Base-by-base conservation (phyloP, 2,797 vertebrate genomes). In the Dipus sagitta region DNA sequence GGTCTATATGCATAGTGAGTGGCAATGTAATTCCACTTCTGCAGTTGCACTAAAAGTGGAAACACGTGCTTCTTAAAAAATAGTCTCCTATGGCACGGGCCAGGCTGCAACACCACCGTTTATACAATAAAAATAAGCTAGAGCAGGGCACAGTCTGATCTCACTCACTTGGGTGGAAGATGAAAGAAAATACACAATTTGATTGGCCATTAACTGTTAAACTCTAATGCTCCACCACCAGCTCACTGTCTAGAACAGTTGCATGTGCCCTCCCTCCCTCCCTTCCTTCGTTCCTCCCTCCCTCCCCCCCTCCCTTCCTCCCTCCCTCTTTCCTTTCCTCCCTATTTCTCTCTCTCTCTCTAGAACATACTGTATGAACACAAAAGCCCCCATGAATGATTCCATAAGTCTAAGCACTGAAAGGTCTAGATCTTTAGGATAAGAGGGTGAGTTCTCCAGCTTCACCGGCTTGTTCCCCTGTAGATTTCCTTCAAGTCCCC, bases 1-100 rank as follows among this genome's bases (percentile, higher is more conserved):
- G 38, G 1, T 7, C 24, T 17, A 38, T 26, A 38, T 38, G 6
- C 17, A 58, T 4, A 38, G 1, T 1, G 28, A 14, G 2, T 10
- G 38, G 10, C 17, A 23, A 47, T 52, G 2, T 7, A 3, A 0
- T 67, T 42, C 21, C 67, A 9, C 18, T 20, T 52, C 30, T 70
- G 3, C 30, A 10, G 47, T 70, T n/a, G 32, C 21, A 70, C 1
- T 32, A 12, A 70, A 32, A 52, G 30, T 28, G 42, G 30, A 54
- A n/a, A 2, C 68, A 47, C 32, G 54, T 70, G 8, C 8, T 26
- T 12, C 70, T 32, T 71, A 13, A 32, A 34, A 71, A 84, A 71
- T 13, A n/a, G 21, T 26, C 47, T 4, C 24, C 47, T 15, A n/a
- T 11, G 21, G 47, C 14, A 32, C 23, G 30, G 12, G 12, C 17